Conservation (phyloP, 2,113 vertebrate genomes). For the Kryptolebias marmoratus region DNA sequence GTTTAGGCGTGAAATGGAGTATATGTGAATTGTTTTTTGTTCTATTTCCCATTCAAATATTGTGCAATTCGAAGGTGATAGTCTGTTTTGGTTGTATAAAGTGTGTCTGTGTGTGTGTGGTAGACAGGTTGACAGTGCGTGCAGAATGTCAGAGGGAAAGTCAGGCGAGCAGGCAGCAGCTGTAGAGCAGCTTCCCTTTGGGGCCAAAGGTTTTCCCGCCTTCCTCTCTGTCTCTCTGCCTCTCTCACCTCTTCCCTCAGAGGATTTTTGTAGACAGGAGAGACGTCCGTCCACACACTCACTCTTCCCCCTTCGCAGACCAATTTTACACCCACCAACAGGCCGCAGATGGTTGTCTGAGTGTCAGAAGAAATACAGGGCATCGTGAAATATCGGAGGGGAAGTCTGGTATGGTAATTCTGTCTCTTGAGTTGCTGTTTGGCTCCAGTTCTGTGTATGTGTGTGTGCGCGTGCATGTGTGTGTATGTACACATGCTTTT, state of each 20-base stretch:
- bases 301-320: conserved; percentile 11
- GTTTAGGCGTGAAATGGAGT: conserved; percentile 39
- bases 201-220: conserved; percentile 50
- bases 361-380: conserved; percentile 52
- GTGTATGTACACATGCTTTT: not conserved
- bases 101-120: conserved; percentile 24
- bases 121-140: conserved; percentile 58
- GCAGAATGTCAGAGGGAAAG: conserved; percentile 39
- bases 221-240: conserved; percentile 26
- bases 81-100: conserved; percentile 5
- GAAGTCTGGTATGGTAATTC: conserved; percentile 62
- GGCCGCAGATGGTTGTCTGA: conserved; percentile 49
- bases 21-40: conserved; percentile 16
- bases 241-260: conserved; percentile 29
- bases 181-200: conserved; percentile 56
- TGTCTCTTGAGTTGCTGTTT: conserved; percentile 48
- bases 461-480: conserved; percentile 4
- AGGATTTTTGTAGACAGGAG: conserved; percentile 42
- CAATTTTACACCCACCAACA: conserved; percentile 39
- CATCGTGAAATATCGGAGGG: conserved; percentile 55
- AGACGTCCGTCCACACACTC: conserved; percentile 35
- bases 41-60: not conserved
- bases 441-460: conserved; percentile 13
- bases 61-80: conserved; percentile 1
- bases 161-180: conserved; percentile 46